These are phyloP conservation scores for Noctuana brunneofusca DNA, from an alignment of 2,888 invertebrate genomes.

Conservation along the genomic window DNA sequence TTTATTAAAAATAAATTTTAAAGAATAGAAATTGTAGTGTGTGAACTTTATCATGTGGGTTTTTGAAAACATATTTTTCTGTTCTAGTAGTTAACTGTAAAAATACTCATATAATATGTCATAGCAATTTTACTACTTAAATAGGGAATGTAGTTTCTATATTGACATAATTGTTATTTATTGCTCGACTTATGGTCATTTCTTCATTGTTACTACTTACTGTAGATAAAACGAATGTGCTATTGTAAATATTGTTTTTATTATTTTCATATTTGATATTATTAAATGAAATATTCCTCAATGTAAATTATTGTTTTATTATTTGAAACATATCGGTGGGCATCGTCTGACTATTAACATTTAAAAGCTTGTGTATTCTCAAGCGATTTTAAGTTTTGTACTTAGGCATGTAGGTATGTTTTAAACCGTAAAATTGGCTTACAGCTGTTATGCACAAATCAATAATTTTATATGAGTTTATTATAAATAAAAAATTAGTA, in stretches of 20 bases:
- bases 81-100: constrained; percentile 9
- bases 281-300: constrained; percentile 61
- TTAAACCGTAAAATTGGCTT: too few species aligned
- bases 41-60: background rate
- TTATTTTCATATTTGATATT: constrained; percentile 65
- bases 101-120: constrained; percentile 32
- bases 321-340: background rate
- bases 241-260: constrained; percentile 73
- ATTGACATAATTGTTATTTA: constrained; percentile 66
- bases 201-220: constrained; percentile 59
- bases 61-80: background rate
- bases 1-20: constrained; percentile 17
- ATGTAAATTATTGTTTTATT: constrained; percentile 35
- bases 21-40: background rate
- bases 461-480: too few species aligned
- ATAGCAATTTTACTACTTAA: constrained; percentile 51
- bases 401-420: too few species aligned
- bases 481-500: too few species aligned
- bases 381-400: background rate
- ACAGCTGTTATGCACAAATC: too few species aligned
- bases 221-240: constrained; percentile 53
- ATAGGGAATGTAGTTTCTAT: constrained; percentile 15
- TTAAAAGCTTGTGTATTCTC: background rate
- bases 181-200: constrained; percentile 59
- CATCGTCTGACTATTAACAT: background rate